phyloP scores from a whole-genome alignment of 2,797 vertebrate genomes.

The Paguma larvata region DNA sequence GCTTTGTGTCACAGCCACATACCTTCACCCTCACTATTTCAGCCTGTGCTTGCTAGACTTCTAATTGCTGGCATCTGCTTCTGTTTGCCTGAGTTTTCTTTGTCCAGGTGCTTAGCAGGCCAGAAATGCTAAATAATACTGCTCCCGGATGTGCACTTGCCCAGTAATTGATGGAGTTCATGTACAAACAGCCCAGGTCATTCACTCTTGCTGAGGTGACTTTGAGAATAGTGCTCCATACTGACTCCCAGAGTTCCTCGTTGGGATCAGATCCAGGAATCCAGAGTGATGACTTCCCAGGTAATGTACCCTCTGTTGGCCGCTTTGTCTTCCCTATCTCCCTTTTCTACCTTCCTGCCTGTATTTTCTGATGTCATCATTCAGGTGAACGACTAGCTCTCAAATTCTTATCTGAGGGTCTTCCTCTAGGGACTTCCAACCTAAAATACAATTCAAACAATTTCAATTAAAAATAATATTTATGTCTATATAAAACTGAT shows the following conservation, averaged over 20 bases:
- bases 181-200: background rate
- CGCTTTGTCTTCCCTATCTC: background rate
- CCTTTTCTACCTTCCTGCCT: background rate
- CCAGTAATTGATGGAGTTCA: background rate
- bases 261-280: background rate
- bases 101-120: background rate
- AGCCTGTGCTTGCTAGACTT: background rate
- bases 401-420: background rate
- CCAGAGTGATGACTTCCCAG: background rate
- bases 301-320: background rate
- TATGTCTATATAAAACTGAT: background rate
- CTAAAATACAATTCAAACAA: background rate
- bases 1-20: fast-evolving
- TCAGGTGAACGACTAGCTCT: background rate
- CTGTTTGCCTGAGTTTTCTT: background rate
- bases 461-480: background rate
- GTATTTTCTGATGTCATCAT: background rate
- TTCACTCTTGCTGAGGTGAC: background rate
- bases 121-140: background rate
- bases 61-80: background rate
- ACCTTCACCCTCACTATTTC: background rate
- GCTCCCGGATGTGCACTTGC: background rate
- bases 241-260: background rate
- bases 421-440: background rate
- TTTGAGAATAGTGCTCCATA: background rate